Base-by-base conservation (phyloP, 2,113 vertebrate species). In the Antigone vipio region DNA sequence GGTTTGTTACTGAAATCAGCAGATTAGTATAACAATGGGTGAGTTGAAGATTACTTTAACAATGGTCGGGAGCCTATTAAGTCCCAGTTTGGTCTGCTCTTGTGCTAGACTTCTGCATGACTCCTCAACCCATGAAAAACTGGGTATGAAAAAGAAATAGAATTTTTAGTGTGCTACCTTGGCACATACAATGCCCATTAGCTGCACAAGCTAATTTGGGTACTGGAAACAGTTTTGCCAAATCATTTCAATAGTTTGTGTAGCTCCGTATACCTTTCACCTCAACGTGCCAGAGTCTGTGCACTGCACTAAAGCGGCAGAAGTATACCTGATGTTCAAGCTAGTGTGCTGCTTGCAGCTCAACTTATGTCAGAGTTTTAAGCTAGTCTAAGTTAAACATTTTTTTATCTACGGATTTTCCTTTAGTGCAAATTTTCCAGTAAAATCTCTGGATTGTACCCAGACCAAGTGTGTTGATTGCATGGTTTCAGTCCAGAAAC, bases 281-380 rank as follows among this genome's bases (percentile, higher is more conserved):
- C 29, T 55, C 35, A 52, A 5, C 0, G 1, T 32, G 14, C 16
- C 6, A 18, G 50, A 66, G 38, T 35, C n/a, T 2, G 8, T 14
- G 24, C 42, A 19, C 8, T 0, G 1, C 24, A 34, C 26, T 58
- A 32, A 82, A 62, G 32, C 32, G 32, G 58, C 40, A 50, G n/a
- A 44, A 67, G 18, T 69, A 49, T 15, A 85, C 59, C 35, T 19
- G 18, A 42, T 82, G 18, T 82, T 78, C 29, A 50, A 72, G 6
- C 15, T 42, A 38, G 15, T 4, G 9, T 0, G 0, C 24, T 73
- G 15, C 24, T 88, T 62, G 26, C 16, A 85, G 50, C 19, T 4
- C 2, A 79, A 73, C 15, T 71, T 11, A 40, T 77, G 6, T 64
- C 47, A 81, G 56, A 49, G 30, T 53, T 84, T 78, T 56, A 75